These are phyloP conservation scores for Drosophila tsacasi DNA, from an alignment of 1,140 invertebrate genomes.

Conservation along the genomic window DNA sequence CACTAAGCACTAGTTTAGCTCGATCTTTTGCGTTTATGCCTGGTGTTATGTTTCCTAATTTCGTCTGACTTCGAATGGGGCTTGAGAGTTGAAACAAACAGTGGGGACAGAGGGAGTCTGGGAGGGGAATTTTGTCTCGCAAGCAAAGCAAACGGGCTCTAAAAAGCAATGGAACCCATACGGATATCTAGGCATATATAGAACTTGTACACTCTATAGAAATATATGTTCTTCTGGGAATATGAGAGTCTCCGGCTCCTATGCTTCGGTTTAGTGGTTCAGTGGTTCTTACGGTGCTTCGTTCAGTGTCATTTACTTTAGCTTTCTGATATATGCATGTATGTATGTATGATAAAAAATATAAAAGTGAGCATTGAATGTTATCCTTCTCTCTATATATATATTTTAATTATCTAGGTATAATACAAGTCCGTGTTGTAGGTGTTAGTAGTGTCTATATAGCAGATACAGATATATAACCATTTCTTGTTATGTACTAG, in stretches of 20 bases:
- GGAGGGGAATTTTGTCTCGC: constrained; percentile 40
- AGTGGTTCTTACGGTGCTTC: constrained; percentile 75
- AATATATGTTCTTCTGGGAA: constrained; percentile 43
- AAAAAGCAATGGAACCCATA: constrained; percentile 38
- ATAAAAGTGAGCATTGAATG: constrained; percentile 79
- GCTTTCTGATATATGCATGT: constrained; percentile 51
- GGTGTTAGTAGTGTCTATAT: constrained; percentile 48
- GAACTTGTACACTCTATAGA: constrained; percentile 53
- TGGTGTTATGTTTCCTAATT: constrained; percentile 72
- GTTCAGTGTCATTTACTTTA: constrained; percentile 33
- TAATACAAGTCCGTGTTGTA: constrained; percentile 58
- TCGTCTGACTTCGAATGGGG: constrained; percentile 23
- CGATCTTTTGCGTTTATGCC: constrained; percentile 77
- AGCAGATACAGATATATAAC: constrained; percentile 79
- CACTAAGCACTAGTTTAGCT: constrained; percentile 79
- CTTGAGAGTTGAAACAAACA: constrained; percentile 5
- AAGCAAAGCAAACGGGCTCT: constrained; percentile 52
- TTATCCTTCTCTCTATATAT: constrained; percentile 45
- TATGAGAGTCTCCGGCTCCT: constrained; percentile 27
- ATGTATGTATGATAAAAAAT: constrained; percentile 78
- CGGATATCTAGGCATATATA: constrained; percentile 33
- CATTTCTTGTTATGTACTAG: constrained; percentile 82
- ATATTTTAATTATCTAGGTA: constrained; percentile 42
- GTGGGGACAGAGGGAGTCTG: not conserved
- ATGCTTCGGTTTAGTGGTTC: constrained; percentile 46